phyloP scores from a whole-genome alignment of 2,113 vertebrate genomes.

The Tupaia tana region DNA sequence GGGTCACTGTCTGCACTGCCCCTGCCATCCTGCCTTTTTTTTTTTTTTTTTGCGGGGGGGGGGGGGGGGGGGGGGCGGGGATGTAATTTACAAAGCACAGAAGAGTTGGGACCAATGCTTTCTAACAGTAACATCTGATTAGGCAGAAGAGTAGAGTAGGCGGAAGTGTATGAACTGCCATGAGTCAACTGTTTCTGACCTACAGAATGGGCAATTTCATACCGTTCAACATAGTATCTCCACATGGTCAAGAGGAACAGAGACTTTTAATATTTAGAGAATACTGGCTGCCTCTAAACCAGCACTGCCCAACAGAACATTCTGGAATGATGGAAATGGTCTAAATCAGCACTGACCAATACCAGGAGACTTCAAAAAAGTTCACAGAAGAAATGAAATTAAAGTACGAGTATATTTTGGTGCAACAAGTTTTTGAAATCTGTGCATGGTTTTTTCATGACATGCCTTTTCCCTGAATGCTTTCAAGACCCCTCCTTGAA shows the following conservation, averaged over 20 bases:
- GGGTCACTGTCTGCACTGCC: background rate
- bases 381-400: no score
- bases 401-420: no score
- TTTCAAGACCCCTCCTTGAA: background rate
- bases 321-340: background rate
- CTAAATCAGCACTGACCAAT: background rate
- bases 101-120: background rate
- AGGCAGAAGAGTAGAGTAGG: background rate
- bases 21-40: background rate
- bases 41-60: no score
- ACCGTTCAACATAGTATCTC: background rate
- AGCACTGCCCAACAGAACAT: background rate
- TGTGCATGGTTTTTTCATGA: no score
- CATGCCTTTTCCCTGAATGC: no score
- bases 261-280: background rate
- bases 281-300: background rate
- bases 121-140: background rate
- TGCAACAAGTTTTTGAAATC: no score
- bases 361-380: background rate
- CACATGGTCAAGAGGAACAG: background rate
- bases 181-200: background rate
- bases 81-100: background rate
- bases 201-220: background rate
- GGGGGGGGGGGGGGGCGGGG: no score
- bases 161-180: background rate